These are phyloP conservation scores for Danio tinwini DNA, from an alignment of 2,797 vertebrate genomes.

Conservation along the genomic window DNA sequence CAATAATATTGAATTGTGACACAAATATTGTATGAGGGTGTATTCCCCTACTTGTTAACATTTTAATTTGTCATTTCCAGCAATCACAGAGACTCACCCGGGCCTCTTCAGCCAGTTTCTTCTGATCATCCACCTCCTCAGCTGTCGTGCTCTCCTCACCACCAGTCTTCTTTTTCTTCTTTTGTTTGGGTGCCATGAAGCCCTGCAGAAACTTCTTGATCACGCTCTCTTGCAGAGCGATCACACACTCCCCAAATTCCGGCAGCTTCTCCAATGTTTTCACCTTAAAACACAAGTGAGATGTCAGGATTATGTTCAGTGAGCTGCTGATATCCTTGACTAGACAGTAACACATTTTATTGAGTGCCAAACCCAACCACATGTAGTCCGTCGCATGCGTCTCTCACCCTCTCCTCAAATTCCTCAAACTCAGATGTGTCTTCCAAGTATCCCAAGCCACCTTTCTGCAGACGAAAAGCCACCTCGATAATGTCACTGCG, in stretches of 20 bases:
- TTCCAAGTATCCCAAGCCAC: slow-evolving; percentile 92
- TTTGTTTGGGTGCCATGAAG: slow-evolving; percentile 98
- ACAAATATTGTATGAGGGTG: too few relatives aligned
- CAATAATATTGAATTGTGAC: too few relatives aligned
- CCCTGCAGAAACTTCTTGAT: slow-evolving; percentile 98
- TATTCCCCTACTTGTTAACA: too few relatives aligned
- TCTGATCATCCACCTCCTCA: slow-evolving; percentile 95
- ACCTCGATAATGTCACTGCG: slow-evolving; percentile 93
- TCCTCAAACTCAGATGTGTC: slow-evolving; percentile 85
- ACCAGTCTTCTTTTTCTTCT: slow-evolving; percentile 86
- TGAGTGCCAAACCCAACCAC: background rate
- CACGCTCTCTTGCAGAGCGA: slow-evolving; percentile 92
- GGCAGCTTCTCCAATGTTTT: slow-evolving; percentile 86
- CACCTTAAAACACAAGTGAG: slow-evolving; percentile 74
- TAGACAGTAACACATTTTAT: background rate
- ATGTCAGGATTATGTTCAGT: slow-evolving; percentile 1
- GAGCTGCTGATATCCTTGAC: background rate
- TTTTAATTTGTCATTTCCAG: too few relatives aligned
- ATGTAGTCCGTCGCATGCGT: background rate
- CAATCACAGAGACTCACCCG: slow-evolving; percentile 77
- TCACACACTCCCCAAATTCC: slow-evolving; percentile 93
- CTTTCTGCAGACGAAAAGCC: slow-evolving; percentile 92
- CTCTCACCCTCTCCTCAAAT: slow-evolving; percentile 84
- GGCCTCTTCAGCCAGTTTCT: slow-evolving; percentile 94
- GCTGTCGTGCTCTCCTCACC: slow-evolving; percentile 86